Evolutionary conservation across 64 coral and sea anemone genomes (phyloP).

Genomic region (Montipora efflorescens): DNA sequence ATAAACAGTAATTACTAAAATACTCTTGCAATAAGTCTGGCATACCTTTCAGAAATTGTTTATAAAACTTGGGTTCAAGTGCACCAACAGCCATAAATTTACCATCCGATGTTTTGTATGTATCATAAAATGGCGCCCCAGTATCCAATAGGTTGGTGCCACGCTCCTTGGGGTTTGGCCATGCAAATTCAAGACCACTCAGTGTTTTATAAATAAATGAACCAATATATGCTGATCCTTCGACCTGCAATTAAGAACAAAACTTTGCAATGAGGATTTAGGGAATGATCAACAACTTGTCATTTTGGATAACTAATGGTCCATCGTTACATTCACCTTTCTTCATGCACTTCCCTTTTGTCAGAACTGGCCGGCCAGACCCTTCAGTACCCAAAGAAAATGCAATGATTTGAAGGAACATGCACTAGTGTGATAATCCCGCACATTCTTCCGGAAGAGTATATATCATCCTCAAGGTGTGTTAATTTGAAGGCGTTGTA

Average conservation of each 20-base stretch:
- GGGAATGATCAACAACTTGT: no score
- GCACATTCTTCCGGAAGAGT: no score
- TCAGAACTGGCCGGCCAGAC: no score
- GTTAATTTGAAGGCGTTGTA: no score
- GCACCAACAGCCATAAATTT: slow-evolving; percentile 92
- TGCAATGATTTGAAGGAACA: no score
- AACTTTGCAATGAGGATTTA: not conserved
- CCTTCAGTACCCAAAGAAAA: no score
- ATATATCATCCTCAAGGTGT: no score
- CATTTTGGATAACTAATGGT: no score
- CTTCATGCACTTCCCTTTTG: no score
- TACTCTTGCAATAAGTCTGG: not conserved
- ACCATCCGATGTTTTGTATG: slow-evolving; percentile 85
- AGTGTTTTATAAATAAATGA: slow-evolving; percentile 84
- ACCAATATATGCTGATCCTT: slow-evolving; percentile 77
- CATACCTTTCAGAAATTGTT: slow-evolving; percentile 79
- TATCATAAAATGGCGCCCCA: slow-evolving; percentile 97
- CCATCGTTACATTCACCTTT: no score
- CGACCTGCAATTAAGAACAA: slow-evolving; percentile 60
- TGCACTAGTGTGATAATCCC: no score
- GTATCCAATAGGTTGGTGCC: slow-evolving; percentile 87
- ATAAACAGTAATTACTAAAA: no score
- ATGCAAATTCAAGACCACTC: slow-evolving; percentile 47
- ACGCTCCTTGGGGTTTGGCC: slow-evolving; percentile 63
- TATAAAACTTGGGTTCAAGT: slow-evolving; percentile 90